These are phyloP conservation scores for Cerceris rybyensis DNA, from an alignment of 2,888 invertebrate species.

Conservation along the genomic window DNA sequence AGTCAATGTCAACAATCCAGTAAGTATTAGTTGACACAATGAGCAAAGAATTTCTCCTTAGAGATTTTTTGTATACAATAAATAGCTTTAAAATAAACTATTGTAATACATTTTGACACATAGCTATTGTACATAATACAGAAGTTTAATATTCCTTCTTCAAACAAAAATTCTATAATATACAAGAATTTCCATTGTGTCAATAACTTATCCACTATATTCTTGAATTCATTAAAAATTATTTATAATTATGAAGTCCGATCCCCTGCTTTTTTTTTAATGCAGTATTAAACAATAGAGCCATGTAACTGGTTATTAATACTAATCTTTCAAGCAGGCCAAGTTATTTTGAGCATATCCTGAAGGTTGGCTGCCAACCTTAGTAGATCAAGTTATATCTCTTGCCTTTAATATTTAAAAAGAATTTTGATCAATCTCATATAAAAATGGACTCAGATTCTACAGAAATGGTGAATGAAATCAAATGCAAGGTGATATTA, in stretches of 20 bases:
- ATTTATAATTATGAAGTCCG: neutral
- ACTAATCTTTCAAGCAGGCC: conserved; percentile 53
- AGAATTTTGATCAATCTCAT: conserved; percentile 45
- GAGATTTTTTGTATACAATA: no score
- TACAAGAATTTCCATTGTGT: no score
- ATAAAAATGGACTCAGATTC: conserved; percentile 67
- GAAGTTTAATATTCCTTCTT: no score
- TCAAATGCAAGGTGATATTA: conserved; percentile 76
- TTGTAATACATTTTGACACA: no score
- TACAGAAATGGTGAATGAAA: conserved; percentile 77
- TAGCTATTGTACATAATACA: no score
- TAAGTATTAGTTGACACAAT: no score
- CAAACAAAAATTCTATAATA: no score
- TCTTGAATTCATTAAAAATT: neutral
- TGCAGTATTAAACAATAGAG: conserved; percentile 11
- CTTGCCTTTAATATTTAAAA: conserved; percentile 35
- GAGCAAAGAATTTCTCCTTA: no score
- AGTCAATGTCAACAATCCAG: no score
- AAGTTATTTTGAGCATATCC: conserved; percentile 63
- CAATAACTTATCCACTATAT: no score
- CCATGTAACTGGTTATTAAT: conserved; percentile 56
- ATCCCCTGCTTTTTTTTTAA: neutral
- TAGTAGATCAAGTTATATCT: conserved; percentile 30
- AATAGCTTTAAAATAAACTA: no score
- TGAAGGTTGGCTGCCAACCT: conserved; percentile 48